Conservation (phyloP, 2,797 vertebrate species). For the Merluccius polli region DNA sequence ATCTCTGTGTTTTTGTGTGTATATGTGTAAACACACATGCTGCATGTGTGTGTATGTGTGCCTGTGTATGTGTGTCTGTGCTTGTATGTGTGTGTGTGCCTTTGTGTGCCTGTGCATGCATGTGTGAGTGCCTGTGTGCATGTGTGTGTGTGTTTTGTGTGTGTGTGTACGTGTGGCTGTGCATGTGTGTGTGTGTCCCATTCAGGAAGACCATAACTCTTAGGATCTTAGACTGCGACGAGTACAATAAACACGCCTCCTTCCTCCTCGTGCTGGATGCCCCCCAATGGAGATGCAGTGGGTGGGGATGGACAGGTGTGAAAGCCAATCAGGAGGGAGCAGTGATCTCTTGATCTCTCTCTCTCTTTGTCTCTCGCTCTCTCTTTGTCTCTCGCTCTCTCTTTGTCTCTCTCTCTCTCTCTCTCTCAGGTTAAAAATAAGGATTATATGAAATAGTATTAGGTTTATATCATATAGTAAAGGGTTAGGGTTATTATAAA, state of each 20-base stretch:
- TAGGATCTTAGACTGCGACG: constrained; percentile 98
- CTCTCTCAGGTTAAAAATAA: background rate
- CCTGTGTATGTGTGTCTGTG: constrained; percentile 7
- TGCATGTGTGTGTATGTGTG: constrained; percentile 4
- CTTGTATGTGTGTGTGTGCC: constrained; percentile 7
- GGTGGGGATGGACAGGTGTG: constrained; percentile 95
- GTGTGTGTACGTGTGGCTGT: constrained; percentile 71
- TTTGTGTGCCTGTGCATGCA: background rate
- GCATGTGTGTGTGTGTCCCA: constrained; percentile 87
- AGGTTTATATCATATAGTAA: background rate
- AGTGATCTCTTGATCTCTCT: constrained; percentile 32
- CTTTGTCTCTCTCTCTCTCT: too few relatives aligned
- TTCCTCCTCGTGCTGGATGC: constrained; percentile 94
- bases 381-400: background rate
- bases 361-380: background rate
- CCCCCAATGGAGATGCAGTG: constrained; percentile 87
- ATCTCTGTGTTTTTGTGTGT: constrained; percentile 1
- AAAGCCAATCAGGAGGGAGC: constrained; percentile 63
- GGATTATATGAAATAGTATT: background rate
- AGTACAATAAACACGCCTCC: constrained; percentile 98
- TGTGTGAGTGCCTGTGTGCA: background rate
- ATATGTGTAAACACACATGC: background rate
- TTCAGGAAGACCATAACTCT: constrained; percentile 96
- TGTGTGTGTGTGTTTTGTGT: constrained; percentile 46
- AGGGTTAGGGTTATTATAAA: background rate